These are phyloP conservation scores for Cremastinae sp. DNA, from an alignment of 2,888 invertebrate species.

Conservation along the genomic window DNA sequence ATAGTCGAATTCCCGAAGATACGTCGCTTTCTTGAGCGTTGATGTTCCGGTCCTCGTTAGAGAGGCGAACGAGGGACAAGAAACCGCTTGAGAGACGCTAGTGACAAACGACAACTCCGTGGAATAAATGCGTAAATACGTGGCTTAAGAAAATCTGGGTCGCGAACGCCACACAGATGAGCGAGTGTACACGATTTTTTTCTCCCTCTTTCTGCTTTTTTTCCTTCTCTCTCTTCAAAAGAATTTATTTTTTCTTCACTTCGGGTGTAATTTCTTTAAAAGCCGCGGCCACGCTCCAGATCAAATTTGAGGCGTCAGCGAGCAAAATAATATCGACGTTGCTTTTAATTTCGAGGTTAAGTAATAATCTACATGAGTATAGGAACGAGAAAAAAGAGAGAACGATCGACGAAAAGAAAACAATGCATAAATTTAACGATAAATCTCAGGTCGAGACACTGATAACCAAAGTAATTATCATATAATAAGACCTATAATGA, in stretches of 20 bases:
- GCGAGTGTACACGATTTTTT: slow-evolving; percentile 30
- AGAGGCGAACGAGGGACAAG: slow-evolving; percentile 18
- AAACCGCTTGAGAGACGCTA: slow-evolving; percentile 35
- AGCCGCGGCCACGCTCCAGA: slow-evolving; percentile 17
- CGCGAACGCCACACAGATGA: slow-evolving; percentile 30
- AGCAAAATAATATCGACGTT: slow-evolving; percentile 21
- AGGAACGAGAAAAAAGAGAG: not conserved
- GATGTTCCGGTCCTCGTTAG: slow-evolving; percentile 29
- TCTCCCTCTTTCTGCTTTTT: slow-evolving; percentile 17
- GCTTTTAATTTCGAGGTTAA: slow-evolving; percentile 22
- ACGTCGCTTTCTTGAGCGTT: slow-evolving; percentile 38
- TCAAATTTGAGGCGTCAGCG: slow-evolving; percentile 9
- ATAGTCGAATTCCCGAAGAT: slow-evolving; percentile 55
- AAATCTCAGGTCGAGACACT: slow-evolving; percentile 40
- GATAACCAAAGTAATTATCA: slow-evolving; percentile 33
- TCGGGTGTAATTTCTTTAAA: not conserved
- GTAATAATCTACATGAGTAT: slow-evolving; percentile 8
- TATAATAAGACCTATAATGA: slow-evolving; percentile 18
- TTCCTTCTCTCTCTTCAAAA: no score
- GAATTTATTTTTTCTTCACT: not conserved
- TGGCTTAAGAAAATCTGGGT: slow-evolving; percentile 44
- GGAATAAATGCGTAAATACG: slow-evolving; percentile 20
- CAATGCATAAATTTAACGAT: slow-evolving; percentile 44
- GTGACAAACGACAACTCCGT: slow-evolving; percentile 55
- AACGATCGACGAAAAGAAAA: slow-evolving; percentile 34